These are phyloP conservation scores for Eptatretus atami DNA, from an alignment of 2,797 vertebrate genomes.

Conservation along the genomic window DNA sequence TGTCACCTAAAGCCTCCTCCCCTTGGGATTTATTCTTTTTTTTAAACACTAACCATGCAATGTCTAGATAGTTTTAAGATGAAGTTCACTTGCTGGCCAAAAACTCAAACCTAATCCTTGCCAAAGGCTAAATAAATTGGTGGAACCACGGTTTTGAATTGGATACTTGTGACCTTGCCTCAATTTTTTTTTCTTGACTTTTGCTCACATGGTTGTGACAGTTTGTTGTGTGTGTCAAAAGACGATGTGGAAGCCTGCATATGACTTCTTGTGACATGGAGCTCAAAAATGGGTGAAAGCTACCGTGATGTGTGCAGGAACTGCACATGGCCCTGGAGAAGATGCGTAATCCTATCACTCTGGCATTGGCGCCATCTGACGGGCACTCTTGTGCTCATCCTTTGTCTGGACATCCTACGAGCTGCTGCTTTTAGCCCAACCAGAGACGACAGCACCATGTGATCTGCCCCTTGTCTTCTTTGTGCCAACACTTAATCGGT, in stretches of 20 bases:
- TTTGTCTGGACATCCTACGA: constrained; percentile 47
- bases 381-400: constrained; percentile 57
- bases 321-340: constrained; percentile 58
- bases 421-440: constrained; percentile 45
- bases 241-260: constrained; percentile 97
- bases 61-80: no score
- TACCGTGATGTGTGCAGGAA: constrained; percentile 86
- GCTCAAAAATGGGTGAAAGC: constrained; percentile 63
- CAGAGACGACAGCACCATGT: constrained; percentile 22
- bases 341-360: constrained; percentile 87
- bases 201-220: no score
- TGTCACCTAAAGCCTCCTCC: no score
- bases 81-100: no score
- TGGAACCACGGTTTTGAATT: no score
- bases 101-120: no score
- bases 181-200: no score
- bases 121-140: no score
- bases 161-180: no score
- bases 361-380: constrained; percentile 84
- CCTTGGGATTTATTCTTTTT: no score
- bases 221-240: constrained; percentile 11
- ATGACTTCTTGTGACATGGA: constrained; percentile 88
- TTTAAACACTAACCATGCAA: no score
- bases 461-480: neutral
- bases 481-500: neutral